Conservation (phyloP, 1,140 invertebrate genomes). For the Lucilia sericata region DNA sequence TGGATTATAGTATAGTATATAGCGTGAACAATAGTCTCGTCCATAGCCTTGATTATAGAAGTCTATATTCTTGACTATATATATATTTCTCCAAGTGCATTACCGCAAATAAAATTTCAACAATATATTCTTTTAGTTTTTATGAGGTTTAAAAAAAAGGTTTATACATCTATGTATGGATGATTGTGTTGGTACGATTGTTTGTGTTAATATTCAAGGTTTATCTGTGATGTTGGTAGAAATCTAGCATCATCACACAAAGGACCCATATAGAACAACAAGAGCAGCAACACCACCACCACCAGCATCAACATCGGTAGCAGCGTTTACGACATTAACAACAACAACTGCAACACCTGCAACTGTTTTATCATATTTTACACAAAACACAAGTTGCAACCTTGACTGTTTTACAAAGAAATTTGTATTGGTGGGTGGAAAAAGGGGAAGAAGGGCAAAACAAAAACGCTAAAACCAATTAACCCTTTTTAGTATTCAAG, state of each 20-base stretch:
- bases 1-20: too few species aligned
- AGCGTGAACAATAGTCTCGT: too few species aligned
- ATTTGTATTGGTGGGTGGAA: background rate
- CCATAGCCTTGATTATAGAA: too few species aligned
- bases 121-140: too few species aligned
- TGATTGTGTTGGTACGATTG: background rate
- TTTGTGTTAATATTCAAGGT: slow-evolving; percentile 31
- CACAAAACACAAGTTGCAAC: slow-evolving; percentile 22
- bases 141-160: too few species aligned
- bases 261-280: slow-evolving; percentile 27
- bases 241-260: slow-evolving; percentile 39
- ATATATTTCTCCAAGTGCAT: too few species aligned
- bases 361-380: slow-evolving; percentile 27
- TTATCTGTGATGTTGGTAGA: slow-evolving; percentile 38
- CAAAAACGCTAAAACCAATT: background rate
- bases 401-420: slow-evolving; percentile 34
- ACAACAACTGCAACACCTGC: slow-evolving; percentile 36
- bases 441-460: background rate
- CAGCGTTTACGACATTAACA: background rate
- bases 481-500: background rate
- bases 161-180: background rate
- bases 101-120: too few species aligned
- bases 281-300: background rate
- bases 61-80: too few species aligned
- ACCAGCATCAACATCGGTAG: background rate